These are phyloP conservation scores for Micrasema minimum DNA, from an alignment of 1,140 invertebrate species.

Conservation along the genomic window DNA sequence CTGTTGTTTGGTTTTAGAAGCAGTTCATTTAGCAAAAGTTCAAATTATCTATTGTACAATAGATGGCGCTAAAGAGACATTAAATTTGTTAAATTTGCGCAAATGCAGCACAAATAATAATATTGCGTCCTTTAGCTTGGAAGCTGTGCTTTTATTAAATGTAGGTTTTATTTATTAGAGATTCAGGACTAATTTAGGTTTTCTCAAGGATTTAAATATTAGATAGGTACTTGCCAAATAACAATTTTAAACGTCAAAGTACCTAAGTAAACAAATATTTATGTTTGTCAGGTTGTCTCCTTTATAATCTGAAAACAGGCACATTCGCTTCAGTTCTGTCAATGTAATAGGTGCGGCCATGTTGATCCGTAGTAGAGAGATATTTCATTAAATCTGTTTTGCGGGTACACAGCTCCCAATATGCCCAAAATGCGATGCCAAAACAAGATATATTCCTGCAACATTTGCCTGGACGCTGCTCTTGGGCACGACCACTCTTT, in stretches of 20 bases:
- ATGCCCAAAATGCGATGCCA: conserved; percentile 94
- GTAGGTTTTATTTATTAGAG: too few relatives aligned
- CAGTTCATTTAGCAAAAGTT: too few relatives aligned
- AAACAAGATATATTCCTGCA: conserved; percentile 94
- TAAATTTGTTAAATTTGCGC: too few relatives aligned
- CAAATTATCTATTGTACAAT: too few relatives aligned
- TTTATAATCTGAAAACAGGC: conserved; percentile 22
- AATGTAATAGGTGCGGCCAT: conserved; percentile 70
- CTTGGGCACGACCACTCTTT: conserved; percentile 88
- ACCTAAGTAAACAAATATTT: neutral
- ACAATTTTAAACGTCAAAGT: neutral
- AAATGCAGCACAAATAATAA: too few relatives aligned
- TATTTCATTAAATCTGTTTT: conserved; percentile 67
- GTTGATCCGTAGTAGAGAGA: conserved; percentile 72
- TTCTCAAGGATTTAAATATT: too few relatives aligned
- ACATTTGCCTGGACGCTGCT: conserved; percentile 95
- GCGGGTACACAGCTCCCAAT: conserved; percentile 62
- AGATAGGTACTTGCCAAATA: too few relatives aligned
- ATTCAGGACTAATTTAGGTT: too few relatives aligned
- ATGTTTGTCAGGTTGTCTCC: conserved; percentile 7
- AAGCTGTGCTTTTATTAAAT: too few relatives aligned
- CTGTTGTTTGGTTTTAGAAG: too few relatives aligned
- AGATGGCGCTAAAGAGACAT: too few relatives aligned
- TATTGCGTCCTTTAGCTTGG: too few relatives aligned
- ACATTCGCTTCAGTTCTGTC: conserved; percentile 44